These are phyloP conservation scores for Parnassius orleans DNA, from an alignment of 2,888 invertebrate species.

Conservation along the genomic window DNA sequence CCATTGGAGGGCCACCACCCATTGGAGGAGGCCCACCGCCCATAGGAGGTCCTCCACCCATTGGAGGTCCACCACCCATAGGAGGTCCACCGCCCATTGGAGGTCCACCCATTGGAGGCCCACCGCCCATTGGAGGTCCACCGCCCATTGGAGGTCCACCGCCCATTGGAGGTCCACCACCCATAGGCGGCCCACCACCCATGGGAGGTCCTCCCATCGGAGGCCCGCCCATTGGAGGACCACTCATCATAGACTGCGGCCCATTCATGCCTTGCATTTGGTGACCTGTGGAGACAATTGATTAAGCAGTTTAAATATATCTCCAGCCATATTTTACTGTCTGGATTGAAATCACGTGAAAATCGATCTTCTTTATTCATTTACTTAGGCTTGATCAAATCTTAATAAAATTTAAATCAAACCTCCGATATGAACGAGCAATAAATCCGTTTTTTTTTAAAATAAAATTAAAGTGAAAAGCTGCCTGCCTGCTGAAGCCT, in stretches of 20 bases:
- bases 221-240: not conserved
- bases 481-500: too few relatives aligned
- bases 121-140: not conserved
- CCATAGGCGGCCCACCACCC: not conserved
- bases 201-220: too few relatives aligned
- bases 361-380: too few relatives aligned
- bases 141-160: not conserved
- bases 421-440: too few relatives aligned
- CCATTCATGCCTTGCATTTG: constrained; percentile 38
- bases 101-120: not conserved
- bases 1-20: constrained; percentile 46
- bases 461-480: too few relatives aligned
- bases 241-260: constrained; percentile 39
- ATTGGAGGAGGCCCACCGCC: constrained; percentile 33
- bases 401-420: too few relatives aligned
- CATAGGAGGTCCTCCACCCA: not conserved
- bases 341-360: too few relatives aligned
- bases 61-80: not conserved
- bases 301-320: too few relatives aligned
- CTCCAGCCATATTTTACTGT: too few relatives aligned
- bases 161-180: not conserved
- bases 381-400: too few relatives aligned
- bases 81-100: not conserved
- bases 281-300: constrained; percentile 19
- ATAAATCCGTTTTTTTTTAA: too few relatives aligned